phyloP scores from a whole-genome alignment of 2,113 vertebrate genomes.

The Ariopsis seemanni region DNA sequence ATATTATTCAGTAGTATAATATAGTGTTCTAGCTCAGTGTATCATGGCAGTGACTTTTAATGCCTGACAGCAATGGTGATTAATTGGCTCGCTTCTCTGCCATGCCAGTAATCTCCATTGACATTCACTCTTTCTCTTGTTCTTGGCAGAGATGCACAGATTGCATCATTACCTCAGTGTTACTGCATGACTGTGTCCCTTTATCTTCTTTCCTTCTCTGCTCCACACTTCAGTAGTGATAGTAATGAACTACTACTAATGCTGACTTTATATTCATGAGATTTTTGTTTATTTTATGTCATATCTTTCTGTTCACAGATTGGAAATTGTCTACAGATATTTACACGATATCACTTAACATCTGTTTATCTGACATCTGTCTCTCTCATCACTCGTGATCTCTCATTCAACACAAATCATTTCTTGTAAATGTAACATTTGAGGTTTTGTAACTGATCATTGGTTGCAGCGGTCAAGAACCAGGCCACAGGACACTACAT shows the following conservation, averaged over 20 bases:
- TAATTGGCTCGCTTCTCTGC: conserved; percentile 22
- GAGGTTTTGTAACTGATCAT: conserved; percentile 48
- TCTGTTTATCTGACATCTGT: background rate
- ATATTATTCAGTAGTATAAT: background rate
- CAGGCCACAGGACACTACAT: conserved; percentile 97
- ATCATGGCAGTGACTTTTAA: conserved; percentile 28
- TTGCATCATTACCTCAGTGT: conserved; percentile 8
- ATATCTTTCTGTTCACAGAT: background rate
- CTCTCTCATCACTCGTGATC: background rate
- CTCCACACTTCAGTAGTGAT: background rate
- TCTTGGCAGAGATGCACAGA: background rate
- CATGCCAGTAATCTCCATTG: conserved; percentile 30
- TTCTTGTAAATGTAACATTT: conserved; percentile 3
- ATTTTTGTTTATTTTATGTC: background rate
- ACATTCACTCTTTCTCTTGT: conserved; percentile 29
- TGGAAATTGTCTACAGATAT: background rate
- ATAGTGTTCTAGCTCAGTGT: background rate
- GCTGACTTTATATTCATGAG: background rate
- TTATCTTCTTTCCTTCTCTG: background rate
- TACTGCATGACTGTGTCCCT: background rate
- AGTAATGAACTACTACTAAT: background rate
- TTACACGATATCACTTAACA: background rate
- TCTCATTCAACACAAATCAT: background rate
- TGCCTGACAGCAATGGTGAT: conserved; percentile 25
- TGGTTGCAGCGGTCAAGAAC: conserved; percentile 92